phyloP scores from a whole-genome alignment of 2,797 vertebrate species.

The Pangasius djambal region DNA sequence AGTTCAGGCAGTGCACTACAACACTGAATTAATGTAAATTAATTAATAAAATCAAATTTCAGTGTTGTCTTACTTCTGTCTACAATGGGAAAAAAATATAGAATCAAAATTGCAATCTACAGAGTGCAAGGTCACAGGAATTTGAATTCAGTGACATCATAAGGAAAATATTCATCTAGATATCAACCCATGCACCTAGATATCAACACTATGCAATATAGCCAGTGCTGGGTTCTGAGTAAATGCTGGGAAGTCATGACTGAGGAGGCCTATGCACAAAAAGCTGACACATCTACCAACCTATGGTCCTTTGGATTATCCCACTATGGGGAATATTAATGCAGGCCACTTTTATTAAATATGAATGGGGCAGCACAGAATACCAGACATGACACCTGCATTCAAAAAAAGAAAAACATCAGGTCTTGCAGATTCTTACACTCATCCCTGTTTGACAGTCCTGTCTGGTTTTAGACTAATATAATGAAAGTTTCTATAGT shows the following conservation, averaged over 20 bases:
- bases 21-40: background rate
- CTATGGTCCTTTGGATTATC: background rate
- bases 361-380: background rate
- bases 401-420: background rate
- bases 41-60: background rate
- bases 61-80: background rate
- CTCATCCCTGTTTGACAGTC: background rate
- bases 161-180: background rate
- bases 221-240: background rate
- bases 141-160: background rate
- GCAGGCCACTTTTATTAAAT: background rate
- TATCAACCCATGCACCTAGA: background rate
- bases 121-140: background rate
- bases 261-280: background rate
- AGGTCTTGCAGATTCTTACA: background rate
- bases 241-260: conserved; percentile 13
- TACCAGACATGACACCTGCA: background rate
- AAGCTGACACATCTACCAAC: background rate
- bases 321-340: background rate
- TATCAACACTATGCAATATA: background rate
- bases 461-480: background rate
- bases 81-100: background rate
- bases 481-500: background rate
- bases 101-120: background rate
- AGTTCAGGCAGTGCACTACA: background rate